Evolutionary conservation across 2,797 vertebrate species (phyloP).

Genomic region (Meda fulgida): DNA sequence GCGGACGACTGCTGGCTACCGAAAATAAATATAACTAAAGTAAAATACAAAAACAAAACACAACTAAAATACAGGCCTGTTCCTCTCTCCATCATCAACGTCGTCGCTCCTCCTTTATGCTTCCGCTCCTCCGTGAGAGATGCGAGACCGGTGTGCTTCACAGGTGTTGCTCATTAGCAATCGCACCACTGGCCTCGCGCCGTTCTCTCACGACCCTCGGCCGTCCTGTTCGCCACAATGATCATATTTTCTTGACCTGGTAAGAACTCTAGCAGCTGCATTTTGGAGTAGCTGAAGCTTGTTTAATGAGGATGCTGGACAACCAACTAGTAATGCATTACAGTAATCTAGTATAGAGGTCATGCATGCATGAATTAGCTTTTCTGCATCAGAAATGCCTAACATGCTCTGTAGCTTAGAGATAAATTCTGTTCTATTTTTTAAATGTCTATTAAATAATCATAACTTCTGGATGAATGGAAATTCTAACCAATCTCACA

Average conservation of each 20-base stretch:
- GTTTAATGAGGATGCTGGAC: background rate
- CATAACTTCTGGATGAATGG: background rate
- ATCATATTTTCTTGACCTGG: background rate
- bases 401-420: background rate
- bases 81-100: no score
- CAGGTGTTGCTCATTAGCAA: no score
- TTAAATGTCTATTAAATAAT: background rate
- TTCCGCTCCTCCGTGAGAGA: no score
- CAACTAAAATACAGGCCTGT: no score
- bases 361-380: background rate
- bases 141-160: no score
- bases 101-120: no score
- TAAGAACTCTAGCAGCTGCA: background rate
- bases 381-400: background rate
- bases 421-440: background rate
- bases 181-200: no score
- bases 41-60: no score
- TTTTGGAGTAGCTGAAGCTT: background rate
- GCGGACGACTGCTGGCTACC: no score
- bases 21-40: no score
- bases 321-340: background rate
- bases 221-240: no score
- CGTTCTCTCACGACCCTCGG: no score
- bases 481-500: background rate
- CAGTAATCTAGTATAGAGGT: background rate